A percentile compares a stretch with the other conserved stretches of the same genome.
Conservation (phyloP, 2,113 vertebrate species). For the Dasyurus viverrinus region DNA sequence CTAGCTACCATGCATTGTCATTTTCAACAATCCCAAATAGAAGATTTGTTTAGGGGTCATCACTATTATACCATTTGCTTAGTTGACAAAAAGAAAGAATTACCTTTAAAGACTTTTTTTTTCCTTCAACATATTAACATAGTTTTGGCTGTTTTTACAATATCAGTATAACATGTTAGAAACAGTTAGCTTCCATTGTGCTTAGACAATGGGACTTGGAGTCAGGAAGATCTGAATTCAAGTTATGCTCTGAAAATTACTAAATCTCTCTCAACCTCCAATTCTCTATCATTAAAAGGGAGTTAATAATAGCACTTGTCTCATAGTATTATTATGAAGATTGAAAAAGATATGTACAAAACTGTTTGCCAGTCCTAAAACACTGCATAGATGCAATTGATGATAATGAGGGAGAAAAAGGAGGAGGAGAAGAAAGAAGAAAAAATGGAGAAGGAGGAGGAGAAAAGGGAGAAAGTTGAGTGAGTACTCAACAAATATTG, state of each 20-base stretch:
- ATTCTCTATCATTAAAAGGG: background rate
- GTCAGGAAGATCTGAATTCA: background rate
- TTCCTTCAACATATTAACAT: background rate
- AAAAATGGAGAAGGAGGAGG: no score
- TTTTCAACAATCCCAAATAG: background rate
- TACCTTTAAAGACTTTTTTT: background rate
- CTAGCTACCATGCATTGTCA: background rate
- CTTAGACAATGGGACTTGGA: background rate
- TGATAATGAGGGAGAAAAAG: background rate
- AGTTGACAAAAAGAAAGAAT: background rate
- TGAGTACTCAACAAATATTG: background rate
- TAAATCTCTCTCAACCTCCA: background rate
- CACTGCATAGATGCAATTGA: no score
- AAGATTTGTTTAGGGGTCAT: background rate
- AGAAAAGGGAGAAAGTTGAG: background rate
- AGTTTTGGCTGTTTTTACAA: background rate
- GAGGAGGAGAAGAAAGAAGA: no score
- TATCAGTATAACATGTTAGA: background rate
- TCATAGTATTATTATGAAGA: no score
- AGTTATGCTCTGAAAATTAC: background rate
- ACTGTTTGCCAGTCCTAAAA: no score
- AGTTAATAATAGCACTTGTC: background rate
- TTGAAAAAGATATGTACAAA: no score
- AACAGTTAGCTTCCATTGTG: background rate
- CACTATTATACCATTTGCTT: background rate